Evolutionary conservation across 1,140 invertebrate genomes (phyloP).

Genomic region (Ceratitis capitata): DNA sequence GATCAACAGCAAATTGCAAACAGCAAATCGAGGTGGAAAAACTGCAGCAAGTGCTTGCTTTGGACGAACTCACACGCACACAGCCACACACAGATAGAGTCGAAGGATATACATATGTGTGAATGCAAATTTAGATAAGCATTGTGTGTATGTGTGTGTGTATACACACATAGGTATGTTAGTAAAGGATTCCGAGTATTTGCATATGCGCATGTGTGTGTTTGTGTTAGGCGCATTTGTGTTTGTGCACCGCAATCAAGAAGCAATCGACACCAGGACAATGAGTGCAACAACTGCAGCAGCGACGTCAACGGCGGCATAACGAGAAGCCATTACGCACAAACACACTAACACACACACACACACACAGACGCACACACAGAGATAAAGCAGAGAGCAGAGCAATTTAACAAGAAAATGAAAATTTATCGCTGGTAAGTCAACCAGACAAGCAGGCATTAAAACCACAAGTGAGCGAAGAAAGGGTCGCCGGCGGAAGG

Average conservation of each 20-base stretch:
- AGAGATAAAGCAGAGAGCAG: neutral
- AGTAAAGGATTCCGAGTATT: too few species aligned
- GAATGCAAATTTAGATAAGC: neutral
- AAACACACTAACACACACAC: slow-evolving; percentile 14
- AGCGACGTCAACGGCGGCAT: slow-evolving; percentile 47
- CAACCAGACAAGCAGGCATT: slow-evolving; percentile 50
- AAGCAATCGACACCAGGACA: slow-evolving; percentile 53
- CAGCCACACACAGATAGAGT: too few species aligned
- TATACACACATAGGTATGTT: neutral
- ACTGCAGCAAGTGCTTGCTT: neutral
- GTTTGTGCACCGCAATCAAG: slow-evolving; percentile 45
- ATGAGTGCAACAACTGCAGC: slow-evolving; percentile 13
- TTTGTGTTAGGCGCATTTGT: neutral
- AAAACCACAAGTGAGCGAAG: slow-evolving; percentile 17
- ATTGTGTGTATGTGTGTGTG: neutral
- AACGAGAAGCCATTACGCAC: slow-evolving; percentile 41
- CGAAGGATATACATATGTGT: neutral
- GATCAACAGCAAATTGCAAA: slow-evolving; percentile 12
- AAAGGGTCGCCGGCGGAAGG: too few species aligned
- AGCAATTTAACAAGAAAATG: slow-evolving; percentile 63
- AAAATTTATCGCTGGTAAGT: slow-evolving; percentile 64
- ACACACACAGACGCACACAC: neutral
- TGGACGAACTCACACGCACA: neutral
- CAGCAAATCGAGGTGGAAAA: slow-evolving; percentile 10
- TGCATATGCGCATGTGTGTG: neutral